Evolutionary conservation across 2,797 vertebrate genomes (phyloP).

Genomic region (Phaenicophaeus curvirostris): DNA sequence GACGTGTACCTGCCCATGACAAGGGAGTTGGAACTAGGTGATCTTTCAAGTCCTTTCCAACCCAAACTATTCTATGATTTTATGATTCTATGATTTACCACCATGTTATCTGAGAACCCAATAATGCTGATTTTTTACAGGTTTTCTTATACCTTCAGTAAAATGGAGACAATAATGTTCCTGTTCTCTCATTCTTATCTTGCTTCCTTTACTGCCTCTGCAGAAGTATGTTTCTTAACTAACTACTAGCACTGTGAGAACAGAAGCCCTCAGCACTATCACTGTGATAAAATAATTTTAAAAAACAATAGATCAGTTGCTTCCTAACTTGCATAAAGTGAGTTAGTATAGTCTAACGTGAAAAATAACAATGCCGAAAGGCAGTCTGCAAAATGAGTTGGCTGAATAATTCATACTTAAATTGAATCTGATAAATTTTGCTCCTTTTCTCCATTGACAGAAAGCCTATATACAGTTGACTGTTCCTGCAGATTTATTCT

Average conservation of each 20-base stretch:
- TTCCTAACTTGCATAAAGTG: neutral
- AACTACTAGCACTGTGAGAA: neutral
- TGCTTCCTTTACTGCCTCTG: neutral
- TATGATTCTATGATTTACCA: neutral
- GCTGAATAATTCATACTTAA: conserved; percentile 43
- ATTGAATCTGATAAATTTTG: conserved; percentile 31
- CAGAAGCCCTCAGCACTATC: neutral
- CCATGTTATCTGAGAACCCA: neutral
- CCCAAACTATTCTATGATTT: too few relatives aligned
- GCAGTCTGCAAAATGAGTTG: neutral
- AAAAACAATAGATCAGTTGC: conserved; percentile 1
- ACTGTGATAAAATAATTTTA: neutral
- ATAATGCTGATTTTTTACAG: neutral
- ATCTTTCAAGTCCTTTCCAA: too few relatives aligned
- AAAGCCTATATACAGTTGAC: neutral
- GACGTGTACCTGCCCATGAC: too few relatives aligned
- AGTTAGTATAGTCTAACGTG: neutral
- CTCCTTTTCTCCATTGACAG: conserved; percentile 24
- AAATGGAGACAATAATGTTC: neutral
- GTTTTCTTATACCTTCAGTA: neutral
- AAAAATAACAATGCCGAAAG: conserved; percentile 33
- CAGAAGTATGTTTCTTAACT: neutral
- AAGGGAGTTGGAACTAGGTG: too few relatives aligned
- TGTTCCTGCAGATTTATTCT: neutral
- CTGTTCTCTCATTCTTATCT: neutral